A percentile compares a stretch with the other conserved stretches of the same genome.
These are phyloP conservation scores for Camponotus fellah DNA, from an alignment of 2,888 invertebrate genomes.

Conservation along the genomic window DNA sequence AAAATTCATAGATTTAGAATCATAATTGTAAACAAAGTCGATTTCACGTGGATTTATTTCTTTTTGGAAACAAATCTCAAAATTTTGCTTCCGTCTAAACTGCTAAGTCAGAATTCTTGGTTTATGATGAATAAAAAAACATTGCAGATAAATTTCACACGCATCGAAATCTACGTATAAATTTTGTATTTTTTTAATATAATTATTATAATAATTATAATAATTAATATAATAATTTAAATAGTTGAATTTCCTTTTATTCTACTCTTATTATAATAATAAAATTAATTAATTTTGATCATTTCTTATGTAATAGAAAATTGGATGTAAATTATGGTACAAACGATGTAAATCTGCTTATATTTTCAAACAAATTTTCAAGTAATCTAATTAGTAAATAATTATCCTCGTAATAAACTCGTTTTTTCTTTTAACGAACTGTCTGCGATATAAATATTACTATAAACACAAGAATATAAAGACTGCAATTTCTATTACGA, in stretches of 20 bases:
- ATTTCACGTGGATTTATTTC: neutral
- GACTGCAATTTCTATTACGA: neutral
- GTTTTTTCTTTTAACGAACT: neutral
- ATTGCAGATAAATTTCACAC: neutral
- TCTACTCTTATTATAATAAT: neutral
- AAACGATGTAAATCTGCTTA: neutral
- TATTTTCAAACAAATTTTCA: neutral
- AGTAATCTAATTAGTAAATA: neutral
- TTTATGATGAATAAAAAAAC: neutral
- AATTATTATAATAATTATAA: no score
- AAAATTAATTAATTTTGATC: neutral
- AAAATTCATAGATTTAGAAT: neutral
- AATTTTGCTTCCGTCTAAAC: neutral
- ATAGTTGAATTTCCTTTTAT: neutral
- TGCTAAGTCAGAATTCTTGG: neutral
- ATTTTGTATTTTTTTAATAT: neutral
- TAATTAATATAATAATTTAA: no score
- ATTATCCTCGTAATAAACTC: neutral
- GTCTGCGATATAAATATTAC: slow-evolving; percentile 8
- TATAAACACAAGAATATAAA: slow-evolving; percentile 7
- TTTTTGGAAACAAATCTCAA: no score
- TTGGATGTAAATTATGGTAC: neutral
- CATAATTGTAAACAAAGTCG: neutral
- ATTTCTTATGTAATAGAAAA: neutral
- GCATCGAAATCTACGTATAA: neutral